Percentiles rank a stretch among this genome's conserved stretches.
phyloP scores from a whole-genome alignment of 2,888 invertebrate genomes.

The Apantesis nais region DNA sequence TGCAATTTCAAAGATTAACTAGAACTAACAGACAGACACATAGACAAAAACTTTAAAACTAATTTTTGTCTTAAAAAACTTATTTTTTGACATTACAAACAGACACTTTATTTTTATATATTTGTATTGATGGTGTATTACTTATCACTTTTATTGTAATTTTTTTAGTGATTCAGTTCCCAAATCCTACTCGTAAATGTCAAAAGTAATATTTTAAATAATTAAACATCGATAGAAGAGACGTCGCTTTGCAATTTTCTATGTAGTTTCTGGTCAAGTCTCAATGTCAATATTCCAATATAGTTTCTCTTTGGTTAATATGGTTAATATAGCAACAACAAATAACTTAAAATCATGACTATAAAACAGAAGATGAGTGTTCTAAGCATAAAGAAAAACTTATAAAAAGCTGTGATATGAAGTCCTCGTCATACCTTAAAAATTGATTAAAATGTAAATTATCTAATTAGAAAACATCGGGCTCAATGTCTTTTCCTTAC shows the following conservation, averaged over 20 bases:
- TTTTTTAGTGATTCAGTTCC: too few species aligned
- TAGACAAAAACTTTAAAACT: too few species aligned
- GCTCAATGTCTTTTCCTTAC: constrained; percentile 65
- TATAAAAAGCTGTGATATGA: neutral
- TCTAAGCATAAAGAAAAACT: neutral
- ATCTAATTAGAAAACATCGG: constrained; percentile 6
- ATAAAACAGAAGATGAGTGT: neutral
- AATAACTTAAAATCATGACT: neutral
- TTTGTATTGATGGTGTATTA: too few species aligned
- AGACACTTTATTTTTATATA: too few species aligned
- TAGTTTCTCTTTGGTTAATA: neutral
- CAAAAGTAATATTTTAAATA: too few species aligned
- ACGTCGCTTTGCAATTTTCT: neutral
- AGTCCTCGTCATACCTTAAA: neutral
- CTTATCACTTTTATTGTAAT: too few species aligned
- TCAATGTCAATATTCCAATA: neutral
- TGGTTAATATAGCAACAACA: neutral
- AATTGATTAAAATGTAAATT: constrained; percentile 14
- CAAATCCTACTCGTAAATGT: too few species aligned
- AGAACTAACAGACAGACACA: too few species aligned
- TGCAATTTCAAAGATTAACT: too few species aligned
- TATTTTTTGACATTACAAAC: too few species aligned
- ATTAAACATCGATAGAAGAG: neutral
- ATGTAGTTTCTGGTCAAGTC: neutral
- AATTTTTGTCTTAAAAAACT: too few species aligned